A percentile compares a stretch with the other conserved stretches of the same genome.
Evolutionary conservation across 2,113 vertebrate genomes (phyloP).

Genomic region (Psilopogon haemacephalus): DNA sequence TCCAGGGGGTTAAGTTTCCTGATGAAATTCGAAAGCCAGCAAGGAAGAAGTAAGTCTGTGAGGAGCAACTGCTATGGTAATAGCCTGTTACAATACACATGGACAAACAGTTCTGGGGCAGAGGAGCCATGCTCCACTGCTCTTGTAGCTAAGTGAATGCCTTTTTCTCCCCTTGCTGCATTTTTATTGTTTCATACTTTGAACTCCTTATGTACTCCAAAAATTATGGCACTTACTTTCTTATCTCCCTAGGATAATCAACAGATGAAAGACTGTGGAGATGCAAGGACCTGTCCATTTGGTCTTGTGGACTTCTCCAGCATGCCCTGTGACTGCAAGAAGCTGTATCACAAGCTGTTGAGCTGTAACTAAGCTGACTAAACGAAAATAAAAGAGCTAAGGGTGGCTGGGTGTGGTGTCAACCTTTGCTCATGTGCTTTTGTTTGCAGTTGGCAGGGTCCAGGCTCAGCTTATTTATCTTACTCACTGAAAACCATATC

Average conservation of each 20-base stretch:
- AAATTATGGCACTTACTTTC: background rate
- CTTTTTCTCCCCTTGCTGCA: background rate
- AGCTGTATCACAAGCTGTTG: background rate
- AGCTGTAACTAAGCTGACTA: constrained; percentile 20
- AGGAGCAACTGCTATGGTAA: background rate
- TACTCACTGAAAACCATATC: background rate
- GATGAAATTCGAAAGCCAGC: background rate
- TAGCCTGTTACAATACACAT: background rate
- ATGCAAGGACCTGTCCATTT: background rate
- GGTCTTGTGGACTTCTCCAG: background rate
- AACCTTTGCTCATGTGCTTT: constrained; percentile 35
- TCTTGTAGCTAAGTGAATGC: background rate
- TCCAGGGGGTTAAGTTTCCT: constrained; percentile 1
- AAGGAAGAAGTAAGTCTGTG: background rate
- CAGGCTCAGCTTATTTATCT: background rate
- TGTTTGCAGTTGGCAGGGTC: constrained; percentile 38
- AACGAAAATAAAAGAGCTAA: constrained; percentile 26
- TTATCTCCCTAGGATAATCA: constrained; percentile 15
- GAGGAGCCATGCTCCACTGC: fast-evolving
- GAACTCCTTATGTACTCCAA: background rate
- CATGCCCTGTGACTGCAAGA: background rate
- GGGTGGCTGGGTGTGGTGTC: background rate
- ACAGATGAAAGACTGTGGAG: background rate
- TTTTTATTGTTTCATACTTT: constrained; percentile 14
- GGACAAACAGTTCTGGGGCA: background rate